phyloP scores from a whole-genome alignment of 2,888 invertebrate genomes.

The Amiota communis region DNA sequence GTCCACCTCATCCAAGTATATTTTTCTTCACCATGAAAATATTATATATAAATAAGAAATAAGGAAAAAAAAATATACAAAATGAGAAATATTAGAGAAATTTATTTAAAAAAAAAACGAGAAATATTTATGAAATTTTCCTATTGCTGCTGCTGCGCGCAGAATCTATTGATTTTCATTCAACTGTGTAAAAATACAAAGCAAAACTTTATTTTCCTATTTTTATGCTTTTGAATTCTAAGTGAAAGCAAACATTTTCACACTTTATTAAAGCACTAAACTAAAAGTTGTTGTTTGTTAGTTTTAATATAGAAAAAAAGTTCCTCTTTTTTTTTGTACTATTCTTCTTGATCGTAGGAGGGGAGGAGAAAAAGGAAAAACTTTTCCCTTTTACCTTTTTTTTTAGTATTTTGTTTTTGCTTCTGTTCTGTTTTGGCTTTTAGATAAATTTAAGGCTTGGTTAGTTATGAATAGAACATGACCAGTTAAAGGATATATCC shows the following conservation, averaged over 20 bases:
- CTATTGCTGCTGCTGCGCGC: slow-evolving; percentile 37
- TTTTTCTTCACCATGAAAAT: not conserved
- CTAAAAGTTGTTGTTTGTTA: slow-evolving; percentile 26
- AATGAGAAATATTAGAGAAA: not conserved
- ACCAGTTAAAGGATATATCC: not conserved
- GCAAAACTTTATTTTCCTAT: slow-evolving; percentile 8
- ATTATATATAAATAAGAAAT: not conserved
- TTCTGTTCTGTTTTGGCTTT: not conserved
- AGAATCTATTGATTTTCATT: slow-evolving; percentile 43
- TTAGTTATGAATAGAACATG: slow-evolving; percentile 24
- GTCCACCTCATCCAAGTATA: not conserved
- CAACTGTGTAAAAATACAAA: not conserved
- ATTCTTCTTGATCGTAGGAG: not conserved
- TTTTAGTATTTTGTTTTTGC: too few species aligned
- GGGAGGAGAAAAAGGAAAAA: slow-evolving; percentile 4
- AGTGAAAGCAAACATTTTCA: slow-evolving; percentile 28
- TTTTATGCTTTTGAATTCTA: not conserved
- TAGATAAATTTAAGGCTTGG: slow-evolving; percentile 30
- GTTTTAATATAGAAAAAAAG: slow-evolving; percentile 2
- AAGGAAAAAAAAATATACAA: not conserved
- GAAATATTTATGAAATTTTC: slow-evolving; percentile 60
- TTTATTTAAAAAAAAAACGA: slow-evolving; percentile 14
- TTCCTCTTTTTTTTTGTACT: slow-evolving; percentile 4
- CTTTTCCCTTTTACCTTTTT: not conserved
- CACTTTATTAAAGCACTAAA: slow-evolving; percentile 33